These are phyloP conservation scores for Plodia interpunctella DNA, from an alignment of 1,140 invertebrate species.

Conservation along the genomic window DNA sequence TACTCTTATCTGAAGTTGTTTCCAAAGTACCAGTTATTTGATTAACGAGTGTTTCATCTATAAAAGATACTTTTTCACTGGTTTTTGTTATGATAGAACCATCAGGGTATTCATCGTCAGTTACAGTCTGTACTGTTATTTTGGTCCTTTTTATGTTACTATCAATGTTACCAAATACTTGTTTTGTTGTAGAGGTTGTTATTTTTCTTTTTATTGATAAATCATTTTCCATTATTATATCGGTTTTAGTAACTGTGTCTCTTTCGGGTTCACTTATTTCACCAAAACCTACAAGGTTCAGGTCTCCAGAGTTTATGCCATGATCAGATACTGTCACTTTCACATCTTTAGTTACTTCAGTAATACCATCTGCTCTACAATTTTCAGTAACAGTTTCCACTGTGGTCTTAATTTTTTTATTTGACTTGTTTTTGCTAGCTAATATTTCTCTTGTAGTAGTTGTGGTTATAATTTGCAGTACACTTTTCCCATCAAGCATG, in stretches of 20 bases:
- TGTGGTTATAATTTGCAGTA: constrained; percentile 59
- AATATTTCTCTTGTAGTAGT: constrained; percentile 66
- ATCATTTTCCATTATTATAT: constrained; percentile 46
- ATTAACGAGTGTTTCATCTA: constrained; percentile 42
- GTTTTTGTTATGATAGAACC: constrained; percentile 67
- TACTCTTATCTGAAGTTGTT: background rate
- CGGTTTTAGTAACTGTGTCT: constrained; percentile 39
- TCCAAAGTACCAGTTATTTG: background rate
- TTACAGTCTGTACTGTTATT: constrained; percentile 54
- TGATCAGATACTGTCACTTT: constrained; percentile 63
- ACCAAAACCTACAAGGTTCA: constrained; percentile 50
- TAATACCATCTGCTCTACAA: constrained; percentile 50
- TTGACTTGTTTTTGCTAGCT: constrained; percentile 41
- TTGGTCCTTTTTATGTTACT: constrained; percentile 49
- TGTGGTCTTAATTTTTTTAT: constrained; percentile 67
- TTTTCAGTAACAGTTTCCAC: constrained; percentile 66
- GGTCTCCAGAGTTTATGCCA: constrained; percentile 34
- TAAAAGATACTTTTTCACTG: constrained; percentile 64
- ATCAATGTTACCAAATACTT: constrained; percentile 43
- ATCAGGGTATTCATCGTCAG: constrained; percentile 69
- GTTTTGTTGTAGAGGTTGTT: constrained; percentile 46
- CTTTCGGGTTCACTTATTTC: constrained; percentile 41
- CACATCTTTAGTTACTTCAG: constrained; percentile 69
- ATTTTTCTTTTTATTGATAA: constrained; percentile 52
- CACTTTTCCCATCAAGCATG: constrained; percentile 53